These are phyloP conservation scores for Caloenas nicobarica DNA, from an alignment of 2,113 vertebrate genomes.

Conservation along the genomic window DNA sequence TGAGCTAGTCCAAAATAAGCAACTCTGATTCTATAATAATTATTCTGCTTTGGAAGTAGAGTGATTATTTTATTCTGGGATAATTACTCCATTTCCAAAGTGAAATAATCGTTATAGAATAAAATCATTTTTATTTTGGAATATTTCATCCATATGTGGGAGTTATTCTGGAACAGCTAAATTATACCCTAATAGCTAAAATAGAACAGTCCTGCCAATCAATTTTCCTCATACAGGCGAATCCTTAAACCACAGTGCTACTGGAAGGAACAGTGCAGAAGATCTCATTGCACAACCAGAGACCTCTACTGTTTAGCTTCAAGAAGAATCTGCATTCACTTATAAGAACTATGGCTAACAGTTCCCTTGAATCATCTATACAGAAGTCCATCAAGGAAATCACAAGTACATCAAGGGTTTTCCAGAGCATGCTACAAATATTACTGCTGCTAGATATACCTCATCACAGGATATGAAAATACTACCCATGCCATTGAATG, in stretches of 20 bases:
- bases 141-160: conserved; percentile 60
- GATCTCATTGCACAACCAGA: neutral
- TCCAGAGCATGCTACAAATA: neutral
- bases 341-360: neutral
- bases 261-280: neutral
- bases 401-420: neutral
- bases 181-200: conserved; percentile 52
- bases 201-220: conserved; percentile 60
- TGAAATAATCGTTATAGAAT: conserved; percentile 64
- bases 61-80: conserved; percentile 64
- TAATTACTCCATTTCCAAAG: conserved; percentile 63
- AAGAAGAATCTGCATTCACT: neutral
- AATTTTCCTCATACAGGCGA: conserved; percentile 5
- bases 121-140: conserved; percentile 65
- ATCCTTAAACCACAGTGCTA: neutral
- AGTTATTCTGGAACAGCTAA: conserved; percentile 66
- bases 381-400: neutral
- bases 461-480: neutral
- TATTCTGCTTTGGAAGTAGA: conserved; percentile 32
- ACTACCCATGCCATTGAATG: neutral
- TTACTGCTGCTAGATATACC: neutral
- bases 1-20: conserved; percentile 47
- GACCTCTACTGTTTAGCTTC: neutral
- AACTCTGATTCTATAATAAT: conserved; percentile 32
- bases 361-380: neutral